Evolutionary conservation across 1,140 invertebrate species (phyloP).

Genomic region (Bombus waltoni): DNA sequence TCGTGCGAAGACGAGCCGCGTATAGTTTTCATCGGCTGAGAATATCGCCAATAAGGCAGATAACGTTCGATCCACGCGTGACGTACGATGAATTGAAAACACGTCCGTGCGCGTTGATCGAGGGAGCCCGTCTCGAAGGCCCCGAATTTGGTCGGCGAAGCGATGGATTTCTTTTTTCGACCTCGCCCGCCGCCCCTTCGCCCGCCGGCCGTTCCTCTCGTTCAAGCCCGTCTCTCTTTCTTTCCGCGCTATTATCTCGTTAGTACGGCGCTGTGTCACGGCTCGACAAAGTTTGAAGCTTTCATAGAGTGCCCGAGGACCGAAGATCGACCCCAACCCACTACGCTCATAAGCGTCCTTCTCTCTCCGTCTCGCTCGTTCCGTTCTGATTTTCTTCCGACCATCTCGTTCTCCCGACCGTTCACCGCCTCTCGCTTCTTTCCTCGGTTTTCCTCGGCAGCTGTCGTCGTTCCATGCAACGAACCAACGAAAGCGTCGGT

Average conservation of each 20-base stretch:
- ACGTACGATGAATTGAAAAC: constrained; percentile 66
- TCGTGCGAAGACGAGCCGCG: background rate
- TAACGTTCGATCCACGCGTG: constrained; percentile 50
- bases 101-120: constrained; percentile 60
- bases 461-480: background rate
- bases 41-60: constrained; percentile 3
- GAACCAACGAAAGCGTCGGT: constrained; percentile 14
- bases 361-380: background rate
- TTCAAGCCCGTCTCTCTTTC: constrained; percentile 27
- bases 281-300: constrained; percentile 49
- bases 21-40: background rate
- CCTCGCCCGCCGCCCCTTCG: background rate
- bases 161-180: constrained; percentile 30
- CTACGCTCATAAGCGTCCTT: background rate
- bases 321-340: constrained; percentile 20
- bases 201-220: background rate
- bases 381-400: background rate
- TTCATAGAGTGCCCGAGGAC: constrained; percentile 32
- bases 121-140: constrained; percentile 10
- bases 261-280: constrained; percentile 47
- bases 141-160: constrained; percentile 10
- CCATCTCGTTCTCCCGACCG: background rate
- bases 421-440: background rate
- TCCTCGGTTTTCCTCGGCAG: background rate
- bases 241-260: constrained; percentile 51